Evolutionary conservation across 2,113 vertebrate species (phyloP), one percentile per base, ranked within the genome.

Genomic region (Oenanthe oenanthe): DNA sequence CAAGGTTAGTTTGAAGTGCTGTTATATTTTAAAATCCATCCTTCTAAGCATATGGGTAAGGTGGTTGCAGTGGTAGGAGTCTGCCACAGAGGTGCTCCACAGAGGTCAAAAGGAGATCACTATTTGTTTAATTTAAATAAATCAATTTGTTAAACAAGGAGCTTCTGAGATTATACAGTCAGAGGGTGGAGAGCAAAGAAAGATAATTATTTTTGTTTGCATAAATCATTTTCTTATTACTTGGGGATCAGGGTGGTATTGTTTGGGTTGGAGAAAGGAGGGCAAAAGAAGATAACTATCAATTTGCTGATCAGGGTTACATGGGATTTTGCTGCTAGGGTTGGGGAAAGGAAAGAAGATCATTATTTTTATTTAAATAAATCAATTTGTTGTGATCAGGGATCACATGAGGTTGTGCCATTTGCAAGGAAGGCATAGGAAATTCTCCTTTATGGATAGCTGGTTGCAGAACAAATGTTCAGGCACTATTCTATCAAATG

Each of bases 221-320:
- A 98, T 97, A 97, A 97, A 97, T 97, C 97, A 97, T 85, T 94
- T 71, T 94, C 96, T 96, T 97, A 97, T 97, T 98, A 98, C 95
- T 96, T 96, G 56, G 79, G 97, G 94, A 96, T 97, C 95, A 95
- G 91, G 42, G 62, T 88, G 77, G 80, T 92, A 96, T 90, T 91
- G 86, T 91, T 94, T 84, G 94, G 77, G 68, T 77, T 83, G 2
- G 38, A 96, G 92, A 96, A 93, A 90, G 74, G 92, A 95, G 82
- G 80, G 77, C 31, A 78, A 95, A 97, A 61, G 77, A 89, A 96
- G 96, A 77, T 96, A 96, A 93, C 93, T 88, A 90, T 95, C 93
- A 92, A 89, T 92, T 92, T 90, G 85, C 93, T 97, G 92, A 96
- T 89, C 71, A 77, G 62, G 67, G 95, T 96, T 96, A 86, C 91